Evolutionary conservation across 2,797 vertebrate genomes (phyloP).

Genomic region (Notolepis coatsorum): DNA sequence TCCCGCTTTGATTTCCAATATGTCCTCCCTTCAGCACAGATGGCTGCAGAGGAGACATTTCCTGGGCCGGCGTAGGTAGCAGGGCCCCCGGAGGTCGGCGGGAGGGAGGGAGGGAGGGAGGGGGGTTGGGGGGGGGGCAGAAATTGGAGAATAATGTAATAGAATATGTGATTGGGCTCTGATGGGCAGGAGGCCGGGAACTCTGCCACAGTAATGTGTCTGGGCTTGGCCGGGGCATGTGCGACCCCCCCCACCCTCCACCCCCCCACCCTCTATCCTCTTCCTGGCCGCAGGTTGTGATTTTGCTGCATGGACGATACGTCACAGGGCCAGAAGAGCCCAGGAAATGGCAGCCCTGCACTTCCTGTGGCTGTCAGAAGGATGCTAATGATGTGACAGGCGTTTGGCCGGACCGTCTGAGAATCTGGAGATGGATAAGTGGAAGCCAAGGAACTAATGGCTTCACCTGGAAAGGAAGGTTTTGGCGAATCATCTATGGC

Average conservation of each 20-base stretch:
- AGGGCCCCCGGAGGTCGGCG: constrained; percentile 73
- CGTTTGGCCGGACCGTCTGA: constrained; percentile 25
- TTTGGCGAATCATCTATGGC: constrained; percentile 12
- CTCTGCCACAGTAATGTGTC: constrained; percentile 62
- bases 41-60: constrained; percentile 85
- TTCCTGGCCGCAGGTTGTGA: constrained; percentile 31
- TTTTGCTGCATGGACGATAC: constrained; percentile 40
- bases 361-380: constrained; percentile 44
- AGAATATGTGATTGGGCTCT: constrained; percentile 89
- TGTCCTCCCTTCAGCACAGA: constrained; percentile 87
- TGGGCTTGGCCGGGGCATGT: constrained; percentile 43
- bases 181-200: constrained; percentile 71
- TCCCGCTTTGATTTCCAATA: constrained; percentile 87
- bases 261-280: not conserved
- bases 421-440: constrained; percentile 28
- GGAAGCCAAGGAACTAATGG: constrained; percentile 28
- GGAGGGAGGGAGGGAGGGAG: constrained; percentile 73
- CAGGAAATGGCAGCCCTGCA: constrained; percentile 27
- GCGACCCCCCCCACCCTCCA: constrained; percentile 25
- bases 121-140: constrained; percentile 68
- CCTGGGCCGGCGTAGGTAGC: constrained; percentile 75
- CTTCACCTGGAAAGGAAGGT: constrained; percentile 11
- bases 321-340: not conserved
- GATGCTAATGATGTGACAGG: constrained; percentile 44
- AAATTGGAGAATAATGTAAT: constrained; percentile 91